Percentiles rank a stretch among this genome's conserved stretches.
These are phyloP conservation scores for Tromatobia lineatoria DNA, from an alignment of 2,888 invertebrate genomes.

Conservation along the genomic window DNA sequence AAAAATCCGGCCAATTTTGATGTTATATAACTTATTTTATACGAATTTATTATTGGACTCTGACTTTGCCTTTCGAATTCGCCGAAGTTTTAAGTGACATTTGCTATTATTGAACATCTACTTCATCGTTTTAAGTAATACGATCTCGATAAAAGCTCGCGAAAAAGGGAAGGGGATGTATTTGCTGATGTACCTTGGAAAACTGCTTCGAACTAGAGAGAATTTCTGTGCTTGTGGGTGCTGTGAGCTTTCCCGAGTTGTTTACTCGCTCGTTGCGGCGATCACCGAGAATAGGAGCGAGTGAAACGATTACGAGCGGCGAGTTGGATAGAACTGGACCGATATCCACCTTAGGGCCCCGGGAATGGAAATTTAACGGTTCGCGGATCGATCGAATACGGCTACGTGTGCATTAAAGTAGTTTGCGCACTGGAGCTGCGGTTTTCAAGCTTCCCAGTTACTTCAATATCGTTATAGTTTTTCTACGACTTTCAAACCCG, in stretches of 20 bases:
- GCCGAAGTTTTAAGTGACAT: conserved; percentile 3
- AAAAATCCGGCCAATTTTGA: not conserved
- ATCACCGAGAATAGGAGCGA: not conserved
- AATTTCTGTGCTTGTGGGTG: not conserved
- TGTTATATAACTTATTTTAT: not conserved
- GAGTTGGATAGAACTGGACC: conserved; percentile 16
- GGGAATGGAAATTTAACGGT: conserved; percentile 44
- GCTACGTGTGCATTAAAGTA: not conserved
- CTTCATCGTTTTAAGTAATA: conserved; percentile 26
- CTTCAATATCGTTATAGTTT: conserved; percentile 1
- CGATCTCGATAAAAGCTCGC: conserved; percentile 43
- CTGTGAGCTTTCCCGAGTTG: not conserved
- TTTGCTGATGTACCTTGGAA: not conserved
- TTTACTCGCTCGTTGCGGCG: conserved; percentile 12
- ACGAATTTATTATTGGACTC: not conserved
- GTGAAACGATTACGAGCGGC: conserved; percentile 13
- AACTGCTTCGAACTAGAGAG: not conserved
- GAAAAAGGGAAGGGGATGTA: not conserved
- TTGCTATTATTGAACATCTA: conserved; percentile 48
- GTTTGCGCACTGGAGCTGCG: not conserved
- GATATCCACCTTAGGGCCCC: conserved; percentile 10
- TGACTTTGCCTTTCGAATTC: not conserved
- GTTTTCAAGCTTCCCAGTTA: not conserved
- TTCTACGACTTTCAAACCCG: conserved; percentile 1
- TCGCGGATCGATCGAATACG: conserved; percentile 46